Percentiles rank a stretch among this genome's conserved stretches.
Evolutionary conservation across 2,888 invertebrate genomes (phyloP).

Genomic region (Trachelus tabidus): DNA sequence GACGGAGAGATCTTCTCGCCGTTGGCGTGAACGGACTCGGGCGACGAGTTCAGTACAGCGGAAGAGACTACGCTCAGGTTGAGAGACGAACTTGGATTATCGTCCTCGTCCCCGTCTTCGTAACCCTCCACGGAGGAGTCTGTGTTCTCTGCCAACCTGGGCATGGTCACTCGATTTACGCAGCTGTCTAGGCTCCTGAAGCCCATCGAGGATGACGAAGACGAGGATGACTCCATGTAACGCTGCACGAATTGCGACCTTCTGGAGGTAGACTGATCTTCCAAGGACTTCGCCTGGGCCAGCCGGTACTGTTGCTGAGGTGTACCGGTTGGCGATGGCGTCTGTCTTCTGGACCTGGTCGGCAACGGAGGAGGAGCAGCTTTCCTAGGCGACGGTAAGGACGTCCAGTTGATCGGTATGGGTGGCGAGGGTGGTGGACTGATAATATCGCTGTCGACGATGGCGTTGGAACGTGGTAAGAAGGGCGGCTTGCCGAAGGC

Average conservation of each 20-base stretch:
- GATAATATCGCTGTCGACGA: slow-evolving; percentile 69
- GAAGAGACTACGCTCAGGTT: slow-evolving; percentile 64
- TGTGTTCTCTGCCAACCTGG: slow-evolving; percentile 68
- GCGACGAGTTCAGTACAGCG: slow-evolving; percentile 54
- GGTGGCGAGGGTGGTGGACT: slow-evolving; percentile 68
- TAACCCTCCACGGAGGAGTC: slow-evolving; percentile 71
- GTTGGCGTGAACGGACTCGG: slow-evolving; percentile 52
- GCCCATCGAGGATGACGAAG: slow-evolving; percentile 72
- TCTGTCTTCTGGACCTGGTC: slow-evolving; percentile 33
- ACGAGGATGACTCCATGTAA: slow-evolving; percentile 69
- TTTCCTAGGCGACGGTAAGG: slow-evolving; percentile 48
- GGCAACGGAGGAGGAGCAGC: slow-evolving; percentile 39
- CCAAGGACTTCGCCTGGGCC: slow-evolving; percentile 70
- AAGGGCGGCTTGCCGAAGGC: slow-evolving; percentile 68
- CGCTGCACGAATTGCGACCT: slow-evolving; percentile 71
- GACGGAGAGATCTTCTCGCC: slow-evolving; percentile 51
- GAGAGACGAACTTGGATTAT: slow-evolving; percentile 66
- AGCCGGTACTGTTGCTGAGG: slow-evolving; percentile 55
- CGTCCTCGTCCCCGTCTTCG: slow-evolving; percentile 69
- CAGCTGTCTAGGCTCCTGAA: slow-evolving; percentile 75
- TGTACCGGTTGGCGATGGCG: slow-evolving; percentile 18
- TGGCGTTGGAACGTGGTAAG: slow-evolving; percentile 69
- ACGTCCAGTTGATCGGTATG: slow-evolving; percentile 60
- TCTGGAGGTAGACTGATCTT: slow-evolving; percentile 69
- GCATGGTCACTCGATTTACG: slow-evolving; percentile 67